These are phyloP conservation scores for Eupithecia exiguata DNA, from an alignment of 2,888 invertebrate species.

Conservation along the genomic window DNA sequence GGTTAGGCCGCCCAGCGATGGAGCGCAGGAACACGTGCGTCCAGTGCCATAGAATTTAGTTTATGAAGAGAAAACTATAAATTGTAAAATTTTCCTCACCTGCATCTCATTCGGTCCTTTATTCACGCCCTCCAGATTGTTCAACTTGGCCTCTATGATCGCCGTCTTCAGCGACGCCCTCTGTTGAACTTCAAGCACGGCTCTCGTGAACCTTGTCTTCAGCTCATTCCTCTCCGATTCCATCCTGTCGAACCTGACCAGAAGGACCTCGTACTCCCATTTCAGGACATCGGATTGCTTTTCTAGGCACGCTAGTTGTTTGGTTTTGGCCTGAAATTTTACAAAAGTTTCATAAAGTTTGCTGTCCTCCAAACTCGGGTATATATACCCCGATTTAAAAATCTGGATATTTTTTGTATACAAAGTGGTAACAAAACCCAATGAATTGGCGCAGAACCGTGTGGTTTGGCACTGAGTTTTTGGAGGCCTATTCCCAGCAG, in stretches of 20 bases:
- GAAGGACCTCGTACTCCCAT: conserved; percentile 87
- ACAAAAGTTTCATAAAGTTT: neutral
- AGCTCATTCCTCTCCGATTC: conserved; percentile 90
- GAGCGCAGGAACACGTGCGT: no score
- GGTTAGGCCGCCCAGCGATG: no score
- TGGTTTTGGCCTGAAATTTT: conserved; percentile 79
- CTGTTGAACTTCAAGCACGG: conserved; percentile 94
- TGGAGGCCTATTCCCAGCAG: no score
- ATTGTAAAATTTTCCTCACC: conserved; percentile 66
- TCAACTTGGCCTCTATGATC: conserved; percentile 90
- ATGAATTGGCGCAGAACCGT: no score
- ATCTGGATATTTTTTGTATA: no score
- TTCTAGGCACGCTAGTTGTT: conserved; percentile 74
- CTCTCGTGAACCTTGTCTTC: conserved; percentile 90
- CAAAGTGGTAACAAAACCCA: no score
- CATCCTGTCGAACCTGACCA: conserved; percentile 90
- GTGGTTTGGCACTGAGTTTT: no score
- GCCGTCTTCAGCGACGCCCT: conserved; percentile 92
- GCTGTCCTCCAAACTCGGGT: no score
- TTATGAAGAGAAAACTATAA: no score
- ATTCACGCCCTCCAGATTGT: conserved; percentile 86
- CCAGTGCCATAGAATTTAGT: no score
- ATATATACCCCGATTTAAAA: no score
- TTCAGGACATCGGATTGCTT: conserved; percentile 86
- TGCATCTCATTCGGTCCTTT: conserved; percentile 85